Evolutionary conservation across 2,888 invertebrate species (phyloP).

Genomic region (Neoitamus cyanurus): DNA sequence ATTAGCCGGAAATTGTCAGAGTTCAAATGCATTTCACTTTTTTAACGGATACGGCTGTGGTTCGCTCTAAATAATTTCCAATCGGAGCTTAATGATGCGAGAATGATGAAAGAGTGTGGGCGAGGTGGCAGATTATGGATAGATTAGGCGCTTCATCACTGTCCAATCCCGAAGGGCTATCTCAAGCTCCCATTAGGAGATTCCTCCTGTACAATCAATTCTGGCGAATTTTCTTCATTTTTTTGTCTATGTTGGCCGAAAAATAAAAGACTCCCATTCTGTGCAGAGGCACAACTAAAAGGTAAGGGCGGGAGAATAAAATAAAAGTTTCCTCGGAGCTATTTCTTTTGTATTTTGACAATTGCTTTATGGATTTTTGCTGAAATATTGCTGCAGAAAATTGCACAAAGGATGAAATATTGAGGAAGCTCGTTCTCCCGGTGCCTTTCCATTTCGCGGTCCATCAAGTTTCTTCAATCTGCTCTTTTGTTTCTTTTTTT

Average conservation of each 20-base stretch:
- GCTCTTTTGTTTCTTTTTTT: neutral
- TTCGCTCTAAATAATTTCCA: neutral
- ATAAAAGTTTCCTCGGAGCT: neutral
- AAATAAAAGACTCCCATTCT: neutral
- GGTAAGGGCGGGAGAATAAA: neutral
- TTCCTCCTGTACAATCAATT: neutral
- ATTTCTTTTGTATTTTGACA: constrained; percentile 30
- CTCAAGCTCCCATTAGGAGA: neutral
- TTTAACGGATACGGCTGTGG: neutral
- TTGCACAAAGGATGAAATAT: neutral
- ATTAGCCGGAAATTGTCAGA: neutral
- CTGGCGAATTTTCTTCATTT: neutral
- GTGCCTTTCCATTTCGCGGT: constrained; percentile 7
- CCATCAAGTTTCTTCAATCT: neutral
- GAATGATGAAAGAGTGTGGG: neutral
- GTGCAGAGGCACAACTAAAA: neutral
- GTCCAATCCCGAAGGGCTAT: constrained; percentile 5
- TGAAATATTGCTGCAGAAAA: constrained; percentile 9
- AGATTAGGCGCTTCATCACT: constrained; percentile 3
- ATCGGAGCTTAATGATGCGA: neutral
- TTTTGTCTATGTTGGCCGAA: neutral
- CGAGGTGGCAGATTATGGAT: neutral
- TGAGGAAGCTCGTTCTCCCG: neutral
- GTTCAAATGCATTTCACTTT: neutral
- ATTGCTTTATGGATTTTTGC: constrained; percentile 13